Evolutionary conservation across 2,797 vertebrate species (phyloP).

Genomic region (Xenentodon cancila): DNA sequence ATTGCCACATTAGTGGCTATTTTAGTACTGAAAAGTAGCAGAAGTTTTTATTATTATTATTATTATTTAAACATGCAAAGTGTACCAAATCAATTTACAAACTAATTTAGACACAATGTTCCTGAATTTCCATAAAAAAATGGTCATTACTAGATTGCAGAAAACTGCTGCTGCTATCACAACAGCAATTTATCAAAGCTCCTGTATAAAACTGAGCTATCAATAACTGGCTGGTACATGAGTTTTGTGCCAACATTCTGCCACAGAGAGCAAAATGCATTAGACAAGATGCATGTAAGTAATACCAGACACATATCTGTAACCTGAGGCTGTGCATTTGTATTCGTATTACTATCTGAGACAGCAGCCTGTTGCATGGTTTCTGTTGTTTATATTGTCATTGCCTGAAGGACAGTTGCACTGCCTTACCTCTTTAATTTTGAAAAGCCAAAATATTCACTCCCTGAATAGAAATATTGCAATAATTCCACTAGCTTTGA

Average conservation of each 20-base stretch:
- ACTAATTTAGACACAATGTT: too few species aligned
- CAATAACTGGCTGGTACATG: conserved; percentile 15
- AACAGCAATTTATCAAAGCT: not conserved
- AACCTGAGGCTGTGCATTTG: conserved; percentile 21
- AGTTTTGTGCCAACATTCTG: conserved; percentile 11
- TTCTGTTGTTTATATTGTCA: conserved; percentile 22
- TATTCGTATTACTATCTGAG: conserved; percentile 32
- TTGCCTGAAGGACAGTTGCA: conserved; percentile 14
- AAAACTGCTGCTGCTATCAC: not conserved
- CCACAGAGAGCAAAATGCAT: conserved; percentile 38
- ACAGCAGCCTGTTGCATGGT: conserved; percentile 16
- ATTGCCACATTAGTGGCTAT: too few species aligned
- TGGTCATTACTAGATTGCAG: too few species aligned
- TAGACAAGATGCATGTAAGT: conserved; percentile 34
- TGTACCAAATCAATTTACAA: too few species aligned
- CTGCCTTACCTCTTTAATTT: conserved; percentile 29
- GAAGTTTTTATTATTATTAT: too few species aligned
- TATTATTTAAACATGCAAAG: too few species aligned
- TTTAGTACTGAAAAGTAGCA: too few species aligned
- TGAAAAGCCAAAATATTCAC: conserved; percentile 21
- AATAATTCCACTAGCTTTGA: conserved; percentile 23
- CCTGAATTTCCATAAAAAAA: too few species aligned
- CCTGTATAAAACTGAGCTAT: conserved; percentile 29
- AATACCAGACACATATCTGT: conserved; percentile 23
- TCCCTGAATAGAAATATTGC: conserved; percentile 15